Base-by-base conservation (phyloP, 1,140 invertebrate species). In the Scaptomyza pallida region DNA sequence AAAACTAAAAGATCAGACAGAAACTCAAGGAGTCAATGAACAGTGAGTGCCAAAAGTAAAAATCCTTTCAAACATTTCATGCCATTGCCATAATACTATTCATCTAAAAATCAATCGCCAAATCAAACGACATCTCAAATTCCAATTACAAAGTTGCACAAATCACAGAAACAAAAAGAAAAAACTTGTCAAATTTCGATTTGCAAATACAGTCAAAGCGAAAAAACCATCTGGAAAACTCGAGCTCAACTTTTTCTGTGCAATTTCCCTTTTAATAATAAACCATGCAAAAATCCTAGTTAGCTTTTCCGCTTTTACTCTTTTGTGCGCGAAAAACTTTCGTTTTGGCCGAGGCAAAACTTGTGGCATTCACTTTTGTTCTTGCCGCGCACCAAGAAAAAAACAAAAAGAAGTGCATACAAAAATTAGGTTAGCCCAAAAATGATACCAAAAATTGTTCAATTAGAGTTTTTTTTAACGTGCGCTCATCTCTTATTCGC, bases 361-460 rank as follows among this genome's bases (percentile, higher is more conserved):
- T 70, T 64, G 67, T 70, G 61, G 68, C 61, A 65, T 71, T 71
- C 68, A 71, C 68, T 71, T 71, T 71, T 65, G 26, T 71, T 65
- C 68, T 65, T 30, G 57, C 45, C 8, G 51, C 15, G 44, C 15
- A 16, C 4, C 16, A 30, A 50, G 15, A 50, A 10, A 1, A 45
- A 30, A 33, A 5, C 21, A 47, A 48, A 37, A 44, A 30, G 26
- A 30, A 30, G 26, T 21, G 8, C n/a, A 57, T 19, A 33, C n/a
- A 37, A 50, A 23, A 69, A 71, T 71, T 65, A 30, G 68, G 52
- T 65, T 71, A 52, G 52, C 61, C 61, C 68, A 59, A 71, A 71
- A 71, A 57, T 65, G 61, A 65, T 71, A 65, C 16, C 68, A 37
- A 59, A 71, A 71, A 65, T 71, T 56, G 61, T 71, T 64, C 68